These are phyloP conservation scores for Amazona ochrocephala DNA, from an alignment of 2,797 vertebrate species.

Conservation along the genomic window DNA sequence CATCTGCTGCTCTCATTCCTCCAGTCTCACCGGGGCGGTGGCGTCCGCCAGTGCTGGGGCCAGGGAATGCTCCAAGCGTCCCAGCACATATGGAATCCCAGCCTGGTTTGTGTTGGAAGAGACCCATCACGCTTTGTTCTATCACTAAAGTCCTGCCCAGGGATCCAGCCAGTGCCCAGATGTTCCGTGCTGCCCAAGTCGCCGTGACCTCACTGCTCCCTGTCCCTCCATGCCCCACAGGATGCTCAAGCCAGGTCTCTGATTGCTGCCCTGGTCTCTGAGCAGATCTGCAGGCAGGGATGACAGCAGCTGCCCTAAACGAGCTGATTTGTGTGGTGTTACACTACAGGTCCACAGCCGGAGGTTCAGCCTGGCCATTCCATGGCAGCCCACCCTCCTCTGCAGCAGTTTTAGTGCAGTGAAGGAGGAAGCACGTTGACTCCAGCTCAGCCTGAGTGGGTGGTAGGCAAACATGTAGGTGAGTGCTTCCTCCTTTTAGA, in stretches of 20 bases:
- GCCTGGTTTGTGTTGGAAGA: not conserved
- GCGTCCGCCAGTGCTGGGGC: fast-evolving
- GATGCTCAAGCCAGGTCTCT: not conserved
- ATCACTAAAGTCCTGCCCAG: not conserved
- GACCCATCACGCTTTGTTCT: not conserved
- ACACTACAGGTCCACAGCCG: fast-evolving
- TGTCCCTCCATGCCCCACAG: not conserved
- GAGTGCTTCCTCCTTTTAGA: not conserved
- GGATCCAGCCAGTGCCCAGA: fast-evolving
- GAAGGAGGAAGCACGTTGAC: not conserved
- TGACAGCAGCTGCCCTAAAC: fast-evolving
- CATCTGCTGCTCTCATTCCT: not conserved
- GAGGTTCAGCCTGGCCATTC: not conserved
- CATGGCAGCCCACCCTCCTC: not conserved
- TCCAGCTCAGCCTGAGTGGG: not conserved
- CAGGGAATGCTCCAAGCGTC: fast-evolving
- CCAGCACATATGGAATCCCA: not conserved
- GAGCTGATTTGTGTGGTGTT: not conserved
- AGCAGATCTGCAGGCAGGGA: fast-evolving
- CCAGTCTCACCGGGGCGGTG: not conserved
- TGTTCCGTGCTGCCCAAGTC: not conserved
- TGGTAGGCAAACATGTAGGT: not conserved
- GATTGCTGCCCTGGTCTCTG: fast-evolving
- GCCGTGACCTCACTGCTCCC: fast-evolving
- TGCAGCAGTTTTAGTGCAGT: fast-evolving